These are phyloP conservation scores for Bubo blakistoni DNA, from an alignment of 2,113 vertebrate species.

Conservation along the genomic window DNA sequence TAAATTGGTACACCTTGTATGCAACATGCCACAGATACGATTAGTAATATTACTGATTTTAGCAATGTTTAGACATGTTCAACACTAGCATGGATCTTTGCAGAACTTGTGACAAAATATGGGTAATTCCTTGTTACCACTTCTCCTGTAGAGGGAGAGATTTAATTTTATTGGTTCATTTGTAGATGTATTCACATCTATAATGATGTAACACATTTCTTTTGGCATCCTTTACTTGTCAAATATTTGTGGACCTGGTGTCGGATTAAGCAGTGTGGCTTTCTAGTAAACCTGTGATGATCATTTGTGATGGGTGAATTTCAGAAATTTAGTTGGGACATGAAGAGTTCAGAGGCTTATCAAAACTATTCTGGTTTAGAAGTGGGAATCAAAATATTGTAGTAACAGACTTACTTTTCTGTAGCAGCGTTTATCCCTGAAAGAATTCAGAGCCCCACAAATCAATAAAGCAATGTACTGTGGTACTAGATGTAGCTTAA, in stretches of 20 bases:
- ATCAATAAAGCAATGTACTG: background rate
- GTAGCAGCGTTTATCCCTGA: background rate
- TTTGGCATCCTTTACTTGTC: background rate
- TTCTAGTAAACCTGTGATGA: background rate
- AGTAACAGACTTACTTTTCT: background rate
- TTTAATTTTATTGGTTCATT: background rate
- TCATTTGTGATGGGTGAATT: background rate
- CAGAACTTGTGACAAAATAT: background rate
- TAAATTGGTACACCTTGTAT: background rate
- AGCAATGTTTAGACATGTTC: background rate
- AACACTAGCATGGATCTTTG: background rate
- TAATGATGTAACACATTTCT: background rate
- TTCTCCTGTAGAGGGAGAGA: background rate
- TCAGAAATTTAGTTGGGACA: background rate
- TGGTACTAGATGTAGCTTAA: background rate
- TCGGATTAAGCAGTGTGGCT: background rate
- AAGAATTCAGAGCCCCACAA: background rate
- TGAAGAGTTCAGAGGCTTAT: background rate
- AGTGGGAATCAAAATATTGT: background rate
- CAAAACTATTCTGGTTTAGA: background rate
- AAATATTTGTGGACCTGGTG: background rate
- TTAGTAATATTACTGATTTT: background rate
- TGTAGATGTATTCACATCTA: background rate
- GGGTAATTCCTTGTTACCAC: background rate
- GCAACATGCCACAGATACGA: background rate